A percentile compares a stretch with the other conserved stretches of the same genome.
Evolutionary conservation across 2,113 vertebrate genomes (phyloP).

Genomic region (Euleptes europaea): DNA sequence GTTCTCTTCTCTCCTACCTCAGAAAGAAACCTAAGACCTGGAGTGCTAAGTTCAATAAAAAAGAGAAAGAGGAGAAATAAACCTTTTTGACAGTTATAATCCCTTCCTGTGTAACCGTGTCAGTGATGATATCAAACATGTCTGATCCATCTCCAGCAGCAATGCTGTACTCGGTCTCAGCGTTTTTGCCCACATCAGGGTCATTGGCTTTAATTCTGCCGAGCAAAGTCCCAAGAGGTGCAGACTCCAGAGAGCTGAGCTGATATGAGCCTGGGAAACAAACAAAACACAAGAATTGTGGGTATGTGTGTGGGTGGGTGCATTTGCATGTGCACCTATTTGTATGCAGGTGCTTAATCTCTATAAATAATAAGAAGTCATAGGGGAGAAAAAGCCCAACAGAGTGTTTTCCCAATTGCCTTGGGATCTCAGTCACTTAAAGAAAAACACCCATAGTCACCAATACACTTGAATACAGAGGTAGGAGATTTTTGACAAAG

Average conservation of each 20-base stretch:
- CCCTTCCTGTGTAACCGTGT: conserved; percentile 92
- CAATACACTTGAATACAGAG: background rate
- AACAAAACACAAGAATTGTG: background rate
- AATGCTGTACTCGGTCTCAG: conserved; percentile 89
- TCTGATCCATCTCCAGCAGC: conserved; percentile 85
- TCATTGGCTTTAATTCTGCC: conserved; percentile 94
- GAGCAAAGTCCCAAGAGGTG: conserved; percentile 82
- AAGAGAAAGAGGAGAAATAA: conserved; percentile 53
- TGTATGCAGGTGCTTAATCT: background rate
- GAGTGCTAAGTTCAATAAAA: conserved; percentile 54
- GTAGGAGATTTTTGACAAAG: conserved; percentile 6
- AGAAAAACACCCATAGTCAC: conserved; percentile 7
- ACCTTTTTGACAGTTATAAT: conserved; percentile 95
- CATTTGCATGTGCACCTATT: background rate
- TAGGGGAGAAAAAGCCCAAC: background rate
- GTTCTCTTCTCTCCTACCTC: conserved; percentile 17
- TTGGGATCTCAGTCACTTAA: background rate
- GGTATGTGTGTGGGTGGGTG: background rate
- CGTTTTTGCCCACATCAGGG: conserved; percentile 88
- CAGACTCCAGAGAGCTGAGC: conserved; percentile 86
- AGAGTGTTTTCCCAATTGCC: conserved; percentile 11
- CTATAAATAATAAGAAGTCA: conserved; percentile 9
- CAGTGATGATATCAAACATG: conserved; percentile 89
- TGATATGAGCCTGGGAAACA: conserved; percentile 87
- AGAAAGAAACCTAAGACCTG: conserved; percentile 27